A percentile compares a stretch with the other conserved stretches of the same genome.
Evolutionary conservation across 2,888 invertebrate genomes (phyloP).

Genomic region (Xestia c-nigrum): DNA sequence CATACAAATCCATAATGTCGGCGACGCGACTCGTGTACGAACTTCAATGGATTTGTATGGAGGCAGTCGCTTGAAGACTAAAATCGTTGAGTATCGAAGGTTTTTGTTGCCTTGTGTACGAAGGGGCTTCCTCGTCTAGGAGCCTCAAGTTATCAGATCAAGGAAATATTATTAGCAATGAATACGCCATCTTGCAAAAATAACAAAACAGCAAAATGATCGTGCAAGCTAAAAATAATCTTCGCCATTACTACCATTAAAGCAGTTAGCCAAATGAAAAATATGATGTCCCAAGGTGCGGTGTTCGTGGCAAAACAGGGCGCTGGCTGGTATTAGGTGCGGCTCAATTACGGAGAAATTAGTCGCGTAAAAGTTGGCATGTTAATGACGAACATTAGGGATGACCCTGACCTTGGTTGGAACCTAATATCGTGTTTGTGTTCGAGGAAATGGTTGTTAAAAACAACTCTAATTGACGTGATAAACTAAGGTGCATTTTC

Average conservation of each 20-base stretch:
- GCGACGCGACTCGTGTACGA: too few species aligned
- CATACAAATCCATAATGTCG: too few species aligned
- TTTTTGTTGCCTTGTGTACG: too few species aligned
- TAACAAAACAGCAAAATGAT: constrained; percentile 9
- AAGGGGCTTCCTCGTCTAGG: too few species aligned
- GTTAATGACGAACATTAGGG: constrained; percentile 40
- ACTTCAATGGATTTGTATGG: too few species aligned
- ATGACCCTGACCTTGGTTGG: constrained; percentile 37
- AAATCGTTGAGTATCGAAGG: too few species aligned
- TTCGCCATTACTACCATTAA: constrained; percentile 39
- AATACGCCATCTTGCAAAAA: neutral
- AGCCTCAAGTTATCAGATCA: too few species aligned
- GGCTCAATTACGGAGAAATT: constrained; percentile 59
- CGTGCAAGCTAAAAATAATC: constrained; percentile 41
- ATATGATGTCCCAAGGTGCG: constrained; percentile 48
- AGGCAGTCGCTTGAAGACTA: too few species aligned
- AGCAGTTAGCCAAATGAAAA: constrained; percentile 47
- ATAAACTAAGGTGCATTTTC: neutral
- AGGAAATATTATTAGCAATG: too few species aligned
- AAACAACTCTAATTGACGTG: neutral
- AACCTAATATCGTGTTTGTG: constrained; percentile 19
- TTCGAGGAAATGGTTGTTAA: constrained; percentile 11
- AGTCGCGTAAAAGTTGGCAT: constrained; percentile 43
- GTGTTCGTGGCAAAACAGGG: constrained; percentile 59
- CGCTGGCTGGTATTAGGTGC: constrained; percentile 38